phyloP scores from a whole-genome alignment of 2,888 invertebrate species.

The Lochmaea capreae region DNA sequence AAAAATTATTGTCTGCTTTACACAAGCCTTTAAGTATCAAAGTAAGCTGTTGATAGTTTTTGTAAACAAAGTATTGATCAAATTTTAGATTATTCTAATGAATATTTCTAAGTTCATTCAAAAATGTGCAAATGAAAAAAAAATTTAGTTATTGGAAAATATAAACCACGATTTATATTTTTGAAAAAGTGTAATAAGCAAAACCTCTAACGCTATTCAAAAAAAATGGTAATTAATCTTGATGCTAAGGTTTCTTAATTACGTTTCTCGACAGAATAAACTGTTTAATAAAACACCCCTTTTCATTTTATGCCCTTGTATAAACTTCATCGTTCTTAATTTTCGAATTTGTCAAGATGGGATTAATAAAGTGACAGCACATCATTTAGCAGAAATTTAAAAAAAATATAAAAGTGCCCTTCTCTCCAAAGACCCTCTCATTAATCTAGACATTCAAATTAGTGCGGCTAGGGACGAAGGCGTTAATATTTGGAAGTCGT shows the following conservation, averaged over 20 bases:
- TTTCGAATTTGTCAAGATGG: slow-evolving; percentile 38
- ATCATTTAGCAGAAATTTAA: slow-evolving; percentile 31
- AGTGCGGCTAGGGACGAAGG: slow-evolving; percentile 16
- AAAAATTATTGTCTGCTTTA: too few relatives aligned
- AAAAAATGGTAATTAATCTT: slow-evolving; percentile 11
- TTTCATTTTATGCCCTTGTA: slow-evolving; percentile 29
- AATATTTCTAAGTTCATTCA: too few relatives aligned
- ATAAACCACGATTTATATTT: neutral
- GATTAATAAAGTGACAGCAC: slow-evolving; percentile 35
- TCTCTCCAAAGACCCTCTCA: slow-evolving; percentile 21
- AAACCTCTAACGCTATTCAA: neutral
- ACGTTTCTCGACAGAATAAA: slow-evolving; percentile 8
- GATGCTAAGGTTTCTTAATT: neutral
- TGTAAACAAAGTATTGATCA: too few relatives aligned
- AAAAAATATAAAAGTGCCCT: slow-evolving; percentile 29
- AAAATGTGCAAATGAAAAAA: too few relatives aligned
- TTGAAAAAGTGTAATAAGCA: neutral
- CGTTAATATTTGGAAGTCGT: neutral
- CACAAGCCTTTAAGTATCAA: too few relatives aligned
- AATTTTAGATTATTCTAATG: too few relatives aligned
- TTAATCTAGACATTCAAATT: slow-evolving; percentile 28
- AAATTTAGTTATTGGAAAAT: neutral
- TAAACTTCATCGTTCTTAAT: slow-evolving; percentile 22
- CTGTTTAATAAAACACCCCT: slow-evolving; percentile 21
- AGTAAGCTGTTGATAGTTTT: too few relatives aligned